phyloP scores from a whole-genome alignment of 2,888 invertebrate species.

The Encarsia formosa region DNA sequence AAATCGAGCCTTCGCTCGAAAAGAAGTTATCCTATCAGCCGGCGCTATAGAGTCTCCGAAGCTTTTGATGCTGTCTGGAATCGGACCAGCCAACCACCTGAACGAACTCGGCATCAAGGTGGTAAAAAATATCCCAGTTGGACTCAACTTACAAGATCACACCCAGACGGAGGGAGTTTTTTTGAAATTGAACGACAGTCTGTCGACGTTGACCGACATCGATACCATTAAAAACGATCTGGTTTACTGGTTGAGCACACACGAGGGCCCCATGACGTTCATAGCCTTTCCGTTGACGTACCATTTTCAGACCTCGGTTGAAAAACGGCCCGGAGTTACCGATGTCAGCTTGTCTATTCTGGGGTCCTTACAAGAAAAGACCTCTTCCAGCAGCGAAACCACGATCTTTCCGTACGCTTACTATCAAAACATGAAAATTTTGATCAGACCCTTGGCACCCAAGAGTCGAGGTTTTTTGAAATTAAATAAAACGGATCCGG shows the following conservation, averaged over 20 bases:
- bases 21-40: conserved; percentile 74
- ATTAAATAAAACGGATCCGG: neutral
- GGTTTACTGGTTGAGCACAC: conserved; percentile 3
- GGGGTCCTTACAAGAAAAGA: conserved; percentile 44
- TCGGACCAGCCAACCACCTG: conserved; percentile 66
- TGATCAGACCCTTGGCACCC: neutral
- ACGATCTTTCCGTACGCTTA: neutral
- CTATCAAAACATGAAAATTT: conserved; percentile 47
- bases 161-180: conserved; percentile 53
- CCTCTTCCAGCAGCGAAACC: no score
- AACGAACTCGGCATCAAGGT: conserved; percentile 58
- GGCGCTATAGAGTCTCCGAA: conserved; percentile 80
- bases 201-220: neutral
- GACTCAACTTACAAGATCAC: conserved; percentile 78
- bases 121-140: conserved; percentile 68
- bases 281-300: neutral
- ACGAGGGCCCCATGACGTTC: neutral
- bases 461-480: neutral
- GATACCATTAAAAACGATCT: neutral
- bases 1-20: conserved; percentile 56
- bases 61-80: conserved; percentile 78
- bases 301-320: conserved; percentile 1
- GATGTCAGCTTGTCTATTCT: conserved; percentile 63
- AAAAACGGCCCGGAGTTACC: conserved; percentile 54
- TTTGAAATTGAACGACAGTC: neutral